These are phyloP conservation scores for Ochotona curzoniae DNA, from an alignment of 2,113 vertebrate species.

Conservation along the genomic window DNA sequence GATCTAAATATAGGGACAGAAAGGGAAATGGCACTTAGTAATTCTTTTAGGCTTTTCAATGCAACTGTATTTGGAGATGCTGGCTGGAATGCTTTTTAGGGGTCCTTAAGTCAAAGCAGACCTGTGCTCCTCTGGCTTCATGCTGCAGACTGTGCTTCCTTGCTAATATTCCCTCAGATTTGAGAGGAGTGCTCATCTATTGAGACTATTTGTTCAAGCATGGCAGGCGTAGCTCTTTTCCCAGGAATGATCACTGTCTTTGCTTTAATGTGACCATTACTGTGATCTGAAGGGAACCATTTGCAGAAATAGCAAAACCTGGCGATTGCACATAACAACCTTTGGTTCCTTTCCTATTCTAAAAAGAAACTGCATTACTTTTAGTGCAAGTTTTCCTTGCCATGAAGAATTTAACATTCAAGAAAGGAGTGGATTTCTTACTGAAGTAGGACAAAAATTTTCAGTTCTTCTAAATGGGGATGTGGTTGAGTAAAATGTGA, in stretches of 20 bases:
- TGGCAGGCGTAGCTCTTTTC: background rate
- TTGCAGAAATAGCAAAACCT: background rate
- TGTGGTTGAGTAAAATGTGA: background rate
- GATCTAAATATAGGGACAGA: background rate
- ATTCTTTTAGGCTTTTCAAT: background rate
- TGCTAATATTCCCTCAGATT: background rate
- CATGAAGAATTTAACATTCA: background rate
- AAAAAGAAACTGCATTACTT: background rate
- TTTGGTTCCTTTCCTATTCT: background rate
- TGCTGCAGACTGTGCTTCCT: background rate
- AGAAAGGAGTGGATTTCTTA: background rate
- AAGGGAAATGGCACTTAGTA: no score
- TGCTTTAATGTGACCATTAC: background rate
- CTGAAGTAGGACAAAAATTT: conserved; percentile 26
- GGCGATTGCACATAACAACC: background rate
- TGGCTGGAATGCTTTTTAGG: background rate
- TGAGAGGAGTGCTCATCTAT: background rate
- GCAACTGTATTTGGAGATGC: background rate
- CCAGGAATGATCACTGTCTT: background rate
- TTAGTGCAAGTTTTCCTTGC: background rate
- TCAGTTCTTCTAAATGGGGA: background rate
- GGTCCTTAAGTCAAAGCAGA: background rate
- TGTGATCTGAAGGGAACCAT: background rate
- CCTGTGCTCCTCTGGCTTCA: background rate
- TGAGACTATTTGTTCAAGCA: background rate